phyloP scores from a whole-genome alignment of 2,797 vertebrate genomes.

The Silurus aristotelis region DNA sequence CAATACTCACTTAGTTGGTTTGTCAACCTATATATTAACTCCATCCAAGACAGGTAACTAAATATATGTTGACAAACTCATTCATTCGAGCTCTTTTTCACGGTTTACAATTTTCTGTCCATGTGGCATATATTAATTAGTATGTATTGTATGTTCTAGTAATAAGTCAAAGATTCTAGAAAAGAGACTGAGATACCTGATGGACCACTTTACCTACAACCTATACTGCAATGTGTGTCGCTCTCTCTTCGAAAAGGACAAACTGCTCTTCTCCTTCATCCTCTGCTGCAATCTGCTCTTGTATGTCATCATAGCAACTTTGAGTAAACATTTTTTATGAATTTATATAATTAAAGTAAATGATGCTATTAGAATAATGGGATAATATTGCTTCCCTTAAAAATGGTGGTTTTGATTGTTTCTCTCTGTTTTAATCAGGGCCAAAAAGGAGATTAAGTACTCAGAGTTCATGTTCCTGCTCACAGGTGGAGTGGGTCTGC shows the following conservation, averaged over 20 bases:
- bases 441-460: conserved; percentile 83
- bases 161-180: conserved; percentile 91
- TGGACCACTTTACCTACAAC: conserved; percentile 91
- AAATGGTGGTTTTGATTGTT: not conserved
- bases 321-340: not conserved
- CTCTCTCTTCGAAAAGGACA: conserved; percentile 96
- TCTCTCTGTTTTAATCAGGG: conserved; percentile 68
- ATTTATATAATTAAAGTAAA: conserved; percentile 13
- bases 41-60: conserved; percentile 89
- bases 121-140: not conserved
- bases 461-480: conserved; percentile 92
- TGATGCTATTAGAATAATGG: not conserved
- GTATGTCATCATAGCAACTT: conserved; percentile 74
- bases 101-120: not conserved
- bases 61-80: conserved; percentile 11
- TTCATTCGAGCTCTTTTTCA: not conserved
- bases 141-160: conserved; percentile 68
- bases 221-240: conserved; percentile 95
- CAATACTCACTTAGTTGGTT: conserved; percentile 98
- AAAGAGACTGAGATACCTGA: conserved; percentile 86
- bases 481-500: conserved; percentile 93
- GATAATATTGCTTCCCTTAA: not conserved
- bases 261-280: conserved; percentile 94
- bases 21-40: conserved; percentile 91
- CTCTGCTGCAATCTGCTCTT: conserved; percentile 91